Conservation (phyloP, 2,888 invertebrate species). For the Coenonympha arcania region DNA sequence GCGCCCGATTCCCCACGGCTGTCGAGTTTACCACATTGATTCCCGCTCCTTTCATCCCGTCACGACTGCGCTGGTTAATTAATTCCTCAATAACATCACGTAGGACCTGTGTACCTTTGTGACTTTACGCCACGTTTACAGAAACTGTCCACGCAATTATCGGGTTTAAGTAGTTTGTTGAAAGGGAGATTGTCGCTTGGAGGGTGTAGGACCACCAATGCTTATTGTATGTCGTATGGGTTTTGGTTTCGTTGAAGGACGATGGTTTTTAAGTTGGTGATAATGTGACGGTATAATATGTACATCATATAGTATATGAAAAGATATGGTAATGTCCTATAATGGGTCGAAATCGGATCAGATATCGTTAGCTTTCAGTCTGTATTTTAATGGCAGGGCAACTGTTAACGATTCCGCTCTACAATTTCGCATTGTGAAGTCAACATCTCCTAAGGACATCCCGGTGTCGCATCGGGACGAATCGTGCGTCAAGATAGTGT, state of each 20-base stretch:
- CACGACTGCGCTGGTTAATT: slow-evolving; percentile 41
- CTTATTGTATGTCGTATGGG: neutral
- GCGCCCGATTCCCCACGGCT: slow-evolving; percentile 19
- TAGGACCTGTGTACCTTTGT: slow-evolving; percentile 35
- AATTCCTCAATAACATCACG: slow-evolving; percentile 58
- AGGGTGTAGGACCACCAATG: neutral
- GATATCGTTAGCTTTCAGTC: no score
- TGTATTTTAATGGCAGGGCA: no score
- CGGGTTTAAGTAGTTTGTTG: neutral
- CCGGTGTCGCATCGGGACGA: no score
- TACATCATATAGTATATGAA: no score
- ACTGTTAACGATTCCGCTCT: no score
- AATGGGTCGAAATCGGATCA: no score
- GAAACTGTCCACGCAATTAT: neutral
- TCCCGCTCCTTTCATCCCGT: slow-evolving; percentile 20
- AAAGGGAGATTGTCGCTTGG: neutral
- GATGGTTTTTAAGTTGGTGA: neutral
- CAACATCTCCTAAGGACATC: no score
- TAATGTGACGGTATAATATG: neutral
- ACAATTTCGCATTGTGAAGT: no score
- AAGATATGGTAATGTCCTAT: no score
- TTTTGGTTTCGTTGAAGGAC: no score
- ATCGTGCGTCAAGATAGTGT: no score
- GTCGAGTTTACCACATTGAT: slow-evolving; percentile 21
- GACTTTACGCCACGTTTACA: slow-evolving; percentile 27